Percentiles rank a stretch among this genome's conserved stretches.
Conservation (phyloP, 2,797 vertebrate species). For the Lagodon rhomboides region DNA sequence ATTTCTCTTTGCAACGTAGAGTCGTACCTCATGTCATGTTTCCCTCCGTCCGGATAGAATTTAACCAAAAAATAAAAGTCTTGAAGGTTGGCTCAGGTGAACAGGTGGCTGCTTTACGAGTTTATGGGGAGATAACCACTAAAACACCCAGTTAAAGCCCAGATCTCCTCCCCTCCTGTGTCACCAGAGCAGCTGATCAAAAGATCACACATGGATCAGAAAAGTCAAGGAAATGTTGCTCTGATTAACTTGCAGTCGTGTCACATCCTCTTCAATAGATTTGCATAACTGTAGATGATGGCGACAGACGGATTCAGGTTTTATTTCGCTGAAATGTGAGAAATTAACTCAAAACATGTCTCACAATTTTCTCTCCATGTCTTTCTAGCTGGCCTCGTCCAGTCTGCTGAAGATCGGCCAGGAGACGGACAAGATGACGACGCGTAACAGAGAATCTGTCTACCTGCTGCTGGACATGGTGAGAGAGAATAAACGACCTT, state of each 20-base stretch:
- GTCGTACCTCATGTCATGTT: too few species aligned
- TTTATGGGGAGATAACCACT: too few species aligned
- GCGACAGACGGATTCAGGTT: too few species aligned
- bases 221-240: not conserved
- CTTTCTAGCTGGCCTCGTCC: slow-evolving; percentile 93
- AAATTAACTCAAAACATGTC: not conserved
- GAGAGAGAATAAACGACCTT: slow-evolving; percentile 54
- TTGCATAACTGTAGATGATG: not conserved
- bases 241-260: not conserved
- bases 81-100: not conserved
- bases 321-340: not conserved
- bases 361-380: slow-evolving; percentile 7
- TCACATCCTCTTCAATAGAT: not conserved
- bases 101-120: not conserved
- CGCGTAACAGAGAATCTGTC: slow-evolving; percentile 97
- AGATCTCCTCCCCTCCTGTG: not conserved
- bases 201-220: not conserved
- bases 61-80: not conserved
- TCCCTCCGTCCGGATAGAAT: too few species aligned
- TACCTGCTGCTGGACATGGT: slow-evolving; percentile 99
- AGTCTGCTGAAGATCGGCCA: slow-evolving; percentile 98
- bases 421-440: slow-evolving; percentile 98
- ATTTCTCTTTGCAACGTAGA: not conserved
- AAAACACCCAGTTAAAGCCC: not conserved
- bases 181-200: not conserved